Evolutionary conservation across 2,888 invertebrate genomes (phyloP).

Genomic region (Drosophila yooni): DNA sequence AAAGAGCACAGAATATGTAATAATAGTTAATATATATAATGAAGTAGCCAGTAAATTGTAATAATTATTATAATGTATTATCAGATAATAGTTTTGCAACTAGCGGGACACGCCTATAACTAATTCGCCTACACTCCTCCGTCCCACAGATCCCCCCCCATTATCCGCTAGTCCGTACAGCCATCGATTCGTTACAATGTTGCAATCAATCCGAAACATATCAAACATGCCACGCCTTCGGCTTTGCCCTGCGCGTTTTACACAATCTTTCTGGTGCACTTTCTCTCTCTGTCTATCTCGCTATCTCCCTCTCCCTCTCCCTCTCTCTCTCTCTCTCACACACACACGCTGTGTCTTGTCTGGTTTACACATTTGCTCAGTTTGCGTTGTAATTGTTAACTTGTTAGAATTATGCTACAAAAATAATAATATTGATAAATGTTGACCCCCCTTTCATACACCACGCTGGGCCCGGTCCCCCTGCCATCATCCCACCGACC

Average conservation of each 20-base stretch:
- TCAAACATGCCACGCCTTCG: slow-evolving; percentile 2
- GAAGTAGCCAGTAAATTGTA: slow-evolving; percentile 32
- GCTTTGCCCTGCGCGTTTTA: background rate
- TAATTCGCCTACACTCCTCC: slow-evolving; percentile 1
- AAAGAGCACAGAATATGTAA: slow-evolving; percentile 16
- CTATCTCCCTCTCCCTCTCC: too few relatives aligned
- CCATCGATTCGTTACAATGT: slow-evolving; percentile 1
- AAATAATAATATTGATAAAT: slow-evolving; percentile 69
- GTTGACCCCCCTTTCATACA: slow-evolving; percentile 4
- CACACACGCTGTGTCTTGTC: background rate
- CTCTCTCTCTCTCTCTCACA: background rate
- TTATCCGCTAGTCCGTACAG: background rate
- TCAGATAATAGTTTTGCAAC: slow-evolving; percentile 29
- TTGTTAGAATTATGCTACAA: slow-evolving; percentile 67
- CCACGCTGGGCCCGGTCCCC: background rate
- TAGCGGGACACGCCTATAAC: slow-evolving; percentile 17
- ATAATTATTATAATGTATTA: slow-evolving; percentile 21
- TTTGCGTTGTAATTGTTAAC: slow-evolving; percentile 34
- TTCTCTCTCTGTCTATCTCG: background rate
- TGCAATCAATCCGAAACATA: background rate
- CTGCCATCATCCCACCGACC: background rate
- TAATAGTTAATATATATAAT: slow-evolving; percentile 7
- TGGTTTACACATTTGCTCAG: slow-evolving; percentile 1
- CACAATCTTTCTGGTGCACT: background rate
- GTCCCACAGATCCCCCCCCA: background rate